phyloP scores from a whole-genome alignment of 1,140 invertebrate species.

The Thereuonema tuberculata region DNA sequence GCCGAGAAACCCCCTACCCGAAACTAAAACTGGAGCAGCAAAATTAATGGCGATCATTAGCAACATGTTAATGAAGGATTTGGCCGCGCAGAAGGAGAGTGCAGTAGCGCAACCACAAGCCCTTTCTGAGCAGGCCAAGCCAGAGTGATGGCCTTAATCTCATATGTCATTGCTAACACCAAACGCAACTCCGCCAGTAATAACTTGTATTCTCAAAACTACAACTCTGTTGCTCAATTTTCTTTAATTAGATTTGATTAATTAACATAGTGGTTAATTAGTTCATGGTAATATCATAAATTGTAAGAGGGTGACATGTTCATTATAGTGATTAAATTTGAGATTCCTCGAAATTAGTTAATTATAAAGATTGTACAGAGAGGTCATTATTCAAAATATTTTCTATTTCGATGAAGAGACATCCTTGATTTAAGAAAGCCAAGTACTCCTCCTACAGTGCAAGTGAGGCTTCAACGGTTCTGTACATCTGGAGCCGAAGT shows the following conservation, averaged over 20 bases:
- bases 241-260: constrained; percentile 18
- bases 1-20: background rate
- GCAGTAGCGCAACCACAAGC: background rate
- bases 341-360: constrained; percentile 10
- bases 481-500: no score
- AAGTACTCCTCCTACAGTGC: no score
- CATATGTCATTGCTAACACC: background rate
- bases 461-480: no score
- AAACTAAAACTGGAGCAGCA: background rate
- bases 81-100: background rate
- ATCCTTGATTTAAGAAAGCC: no score
- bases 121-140: no score
- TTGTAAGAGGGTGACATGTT: constrained; percentile 16
- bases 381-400: background rate
- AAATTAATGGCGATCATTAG: constrained; percentile 7
- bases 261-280: constrained; percentile 8
- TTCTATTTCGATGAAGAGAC: background rate
- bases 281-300: constrained; percentile 9
- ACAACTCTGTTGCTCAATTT: constrained; percentile 9
- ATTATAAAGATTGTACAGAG: constrained; percentile 4
- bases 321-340: constrained; percentile 8
- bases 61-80: background rate
- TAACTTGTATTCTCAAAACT: constrained; percentile 20
- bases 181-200: background rate
- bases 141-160: constrained; percentile 2